Evolutionary conservation across 2,888 invertebrate species (phyloP).

Genomic region (Orthonychiurus folsomi): DNA sequence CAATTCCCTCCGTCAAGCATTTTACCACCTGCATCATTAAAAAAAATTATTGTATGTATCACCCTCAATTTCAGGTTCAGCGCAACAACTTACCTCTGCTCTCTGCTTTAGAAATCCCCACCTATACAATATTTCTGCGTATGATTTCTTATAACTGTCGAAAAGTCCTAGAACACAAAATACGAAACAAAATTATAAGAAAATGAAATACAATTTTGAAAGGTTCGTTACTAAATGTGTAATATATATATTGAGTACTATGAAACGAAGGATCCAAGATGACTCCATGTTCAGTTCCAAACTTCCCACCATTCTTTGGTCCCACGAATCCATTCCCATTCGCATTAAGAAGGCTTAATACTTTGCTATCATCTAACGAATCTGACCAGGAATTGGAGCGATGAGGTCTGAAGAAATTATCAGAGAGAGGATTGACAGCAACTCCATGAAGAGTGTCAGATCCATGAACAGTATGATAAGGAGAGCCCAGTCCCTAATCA

Average conservation of each 20-base stretch:
- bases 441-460: constrained; percentile 71
- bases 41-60: constrained; percentile 8
- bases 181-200: constrained; percentile 7
- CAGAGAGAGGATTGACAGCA: constrained; percentile 56
- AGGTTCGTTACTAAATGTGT: too few species aligned
- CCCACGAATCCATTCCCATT: constrained; percentile 10
- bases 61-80: neutral
- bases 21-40: constrained; percentile 59
- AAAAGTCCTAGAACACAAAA: constrained; percentile 51
- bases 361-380: constrained; percentile 62
- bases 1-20: constrained; percentile 46
- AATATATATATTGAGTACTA: too few species aligned
- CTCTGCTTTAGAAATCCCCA: constrained; percentile 73
- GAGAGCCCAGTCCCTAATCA: constrained; percentile 64
- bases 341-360: neutral
- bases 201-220: constrained; percentile 8
- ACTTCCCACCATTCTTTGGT: neutral
- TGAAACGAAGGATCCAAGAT: constrained; percentile 27
- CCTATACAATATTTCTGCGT: constrained; percentile 77
- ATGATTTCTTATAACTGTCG: constrained; percentile 74
- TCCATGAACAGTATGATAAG: constrained; percentile 80
- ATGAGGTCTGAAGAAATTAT: constrained; percentile 49
- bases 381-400: constrained; percentile 83
- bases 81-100: constrained; percentile 48
- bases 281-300: constrained; percentile 14